A percentile compares a stretch with the other conserved stretches of the same genome.
These are phyloP conservation scores for Acrocephalus kingi DNA, from an alignment of 2,113 vertebrate species.

Conservation along the genomic window DNA sequence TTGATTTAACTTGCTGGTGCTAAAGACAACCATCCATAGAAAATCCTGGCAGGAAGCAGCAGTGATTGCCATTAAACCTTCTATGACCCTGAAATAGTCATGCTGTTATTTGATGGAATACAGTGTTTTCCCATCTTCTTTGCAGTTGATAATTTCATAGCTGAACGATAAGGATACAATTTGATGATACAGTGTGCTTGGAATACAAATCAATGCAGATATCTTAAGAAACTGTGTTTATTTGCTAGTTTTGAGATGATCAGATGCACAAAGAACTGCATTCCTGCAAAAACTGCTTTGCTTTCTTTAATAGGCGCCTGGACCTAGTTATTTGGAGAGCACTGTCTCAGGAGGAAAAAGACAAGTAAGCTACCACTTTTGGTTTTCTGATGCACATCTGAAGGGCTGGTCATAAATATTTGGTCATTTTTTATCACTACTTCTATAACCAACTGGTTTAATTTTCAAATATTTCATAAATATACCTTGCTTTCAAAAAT, in stretches of 20 bases:
- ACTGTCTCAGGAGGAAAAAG: slow-evolving; percentile 77
- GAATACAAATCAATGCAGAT: slow-evolving; percentile 37
- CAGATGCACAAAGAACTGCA: neutral
- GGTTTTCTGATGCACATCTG: neutral
- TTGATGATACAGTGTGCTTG: neutral
- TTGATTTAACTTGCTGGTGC: neutral
- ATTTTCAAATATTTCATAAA: neutral
- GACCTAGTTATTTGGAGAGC: slow-evolving; percentile 79
- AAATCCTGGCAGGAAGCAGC: neutral
- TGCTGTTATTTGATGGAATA: slow-evolving; percentile 4
- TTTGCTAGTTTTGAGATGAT: slow-evolving; percentile 22
- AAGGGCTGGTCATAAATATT: neutral
- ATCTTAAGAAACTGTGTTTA: neutral
- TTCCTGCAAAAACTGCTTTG: neutral
- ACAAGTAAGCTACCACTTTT: slow-evolving; percentile 73
- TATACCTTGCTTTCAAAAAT: neutral
- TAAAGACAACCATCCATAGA: neutral
- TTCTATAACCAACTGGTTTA: neutral
- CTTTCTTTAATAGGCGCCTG: slow-evolving; percentile 74
- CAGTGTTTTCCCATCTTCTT: neutral
- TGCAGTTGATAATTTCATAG: slow-evolving; percentile 42
- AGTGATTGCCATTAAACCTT: neutral
- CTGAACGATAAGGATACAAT: neutral
- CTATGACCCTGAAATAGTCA: neutral
- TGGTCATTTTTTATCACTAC: neutral